Base-by-base conservation (phyloP, 2,797 vertebrate genomes). In the Clarias laeviceps region DNA sequence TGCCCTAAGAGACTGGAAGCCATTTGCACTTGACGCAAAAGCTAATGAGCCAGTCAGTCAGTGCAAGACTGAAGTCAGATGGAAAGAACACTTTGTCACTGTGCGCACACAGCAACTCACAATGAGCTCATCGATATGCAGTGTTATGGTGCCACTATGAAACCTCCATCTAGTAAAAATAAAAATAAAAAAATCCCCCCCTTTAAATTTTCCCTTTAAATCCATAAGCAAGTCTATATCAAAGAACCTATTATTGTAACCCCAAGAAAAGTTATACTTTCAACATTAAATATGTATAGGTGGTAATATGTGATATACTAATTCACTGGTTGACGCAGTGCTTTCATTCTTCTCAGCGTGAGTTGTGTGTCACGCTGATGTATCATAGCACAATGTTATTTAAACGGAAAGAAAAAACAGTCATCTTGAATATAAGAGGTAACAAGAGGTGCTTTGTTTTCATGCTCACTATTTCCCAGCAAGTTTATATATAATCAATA, bases 11-110 rank as follows among this genome's bases (percentile, higher is more conserved):
- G 29, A 85, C 66, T 80, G 18, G 0, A 20, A 80, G 18, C 15
- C 79, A 73, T 66, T 82, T 82, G 45, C 69, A 65, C 69, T 74
- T 32, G 5, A 50, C 57, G 70, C 79, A 8, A 73, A 85, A 85
- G 40, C 79, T 82, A 85, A 85, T 85, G 84, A 85, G 79, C 69
- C 84, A 74, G 66, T 72, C 77, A 85, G 84, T 73, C 84, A 80
- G 37, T 85, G 66, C 68, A 69, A 12, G 56, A 64, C 66, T 27
- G 34, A 61, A 72, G 66, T 72, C 66, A 80, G 61, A 70, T 22
- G 54, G 50, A 40, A 85, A 62, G 20, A 72, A 64, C 27, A 57
- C 59, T 74, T 57, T 64, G 27, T 85, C 70, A 85, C 40, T 56
- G 34, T 85, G 65, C 59, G 62, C 18, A 37, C 59, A 57, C 59